A percentile compares a stretch with the other conserved stretches of the same genome.
phyloP scores from a whole-genome alignment of 35 echinoderm and acorn worm species.

The Apostichopus californicus region DNA sequence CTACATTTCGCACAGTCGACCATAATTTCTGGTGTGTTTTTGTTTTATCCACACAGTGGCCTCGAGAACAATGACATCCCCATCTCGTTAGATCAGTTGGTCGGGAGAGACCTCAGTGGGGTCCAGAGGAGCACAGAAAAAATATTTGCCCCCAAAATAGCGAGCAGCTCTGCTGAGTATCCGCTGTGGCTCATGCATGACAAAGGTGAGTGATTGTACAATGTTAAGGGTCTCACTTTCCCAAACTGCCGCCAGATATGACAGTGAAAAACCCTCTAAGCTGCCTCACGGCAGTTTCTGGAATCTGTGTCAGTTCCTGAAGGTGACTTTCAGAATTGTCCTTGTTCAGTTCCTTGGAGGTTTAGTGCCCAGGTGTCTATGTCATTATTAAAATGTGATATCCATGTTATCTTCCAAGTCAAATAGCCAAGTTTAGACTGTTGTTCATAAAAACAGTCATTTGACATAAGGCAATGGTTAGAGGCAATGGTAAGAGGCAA shows the following conservation, averaged over 20 bases:
- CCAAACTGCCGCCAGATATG: background rate
- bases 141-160: slow-evolving; percentile 57
- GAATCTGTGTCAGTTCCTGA: background rate
- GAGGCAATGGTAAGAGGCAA: too few species aligned
- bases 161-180: slow-evolving; percentile 50
- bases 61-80: slow-evolving; percentile 31
- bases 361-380: too few species aligned
- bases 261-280: background rate
- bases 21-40: background rate
- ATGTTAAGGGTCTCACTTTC: background rate
- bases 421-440: too few species aligned
- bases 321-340: background rate
- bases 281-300: too few species aligned
- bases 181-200: slow-evolving; percentile 62
- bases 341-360: background rate
- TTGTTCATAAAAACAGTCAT: too few species aligned
- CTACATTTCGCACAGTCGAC: too few species aligned
- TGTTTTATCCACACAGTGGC: slow-evolving; percentile 17
- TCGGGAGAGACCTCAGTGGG: background rate
- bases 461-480: too few species aligned
- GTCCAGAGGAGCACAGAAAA: slow-evolving; percentile 57
- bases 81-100: slow-evolving; percentile 43
- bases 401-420: too few species aligned
- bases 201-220: slow-evolving; percentile 50
- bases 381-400: too few species aligned